Evolutionary conservation across 2,113 vertebrate species (phyloP).

Genomic region (Gulo gulo): DNA sequence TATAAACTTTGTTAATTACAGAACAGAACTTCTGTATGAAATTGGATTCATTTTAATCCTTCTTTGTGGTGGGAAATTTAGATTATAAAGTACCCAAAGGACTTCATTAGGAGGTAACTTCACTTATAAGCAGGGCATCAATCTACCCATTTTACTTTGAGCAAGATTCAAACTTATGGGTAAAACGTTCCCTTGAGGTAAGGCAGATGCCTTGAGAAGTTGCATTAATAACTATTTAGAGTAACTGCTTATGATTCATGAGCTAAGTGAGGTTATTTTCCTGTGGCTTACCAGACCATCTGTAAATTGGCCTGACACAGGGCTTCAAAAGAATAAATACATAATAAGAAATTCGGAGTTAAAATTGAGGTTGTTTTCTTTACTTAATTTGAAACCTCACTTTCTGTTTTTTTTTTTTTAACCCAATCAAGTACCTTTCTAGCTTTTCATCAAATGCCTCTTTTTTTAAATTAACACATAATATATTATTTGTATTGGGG

Average conservation of each 20-base stretch:
- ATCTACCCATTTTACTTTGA: constrained; percentile 67
- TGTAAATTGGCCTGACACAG: constrained; percentile 67
- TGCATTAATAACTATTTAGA: constrained; percentile 72
- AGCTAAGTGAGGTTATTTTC: constrained; percentile 64
- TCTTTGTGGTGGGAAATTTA: constrained; percentile 53
- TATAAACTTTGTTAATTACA: constrained; percentile 60
- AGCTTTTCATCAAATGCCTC: constrained; percentile 5
- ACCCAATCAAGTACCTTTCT: constrained; percentile 29
- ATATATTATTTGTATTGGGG: too few relatives aligned
- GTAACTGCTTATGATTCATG: constrained; percentile 75
- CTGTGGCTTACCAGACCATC: constrained; percentile 59
- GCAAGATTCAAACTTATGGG: constrained; percentile 62
- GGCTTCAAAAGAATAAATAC: constrained; percentile 71
- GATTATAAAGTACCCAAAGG: constrained; percentile 62
- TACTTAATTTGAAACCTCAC: constrained; percentile 48
- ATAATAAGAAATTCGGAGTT: constrained; percentile 51
- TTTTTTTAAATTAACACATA: neutral
- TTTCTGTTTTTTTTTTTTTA: constrained; percentile 37
- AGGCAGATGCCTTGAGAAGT: constrained; percentile 62
- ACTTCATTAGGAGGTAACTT: constrained; percentile 69
- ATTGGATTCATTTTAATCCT: constrained; percentile 62
- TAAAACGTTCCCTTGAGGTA: constrained; percentile 65
- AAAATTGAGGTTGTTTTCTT: constrained; percentile 60
- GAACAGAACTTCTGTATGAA: constrained; percentile 48
- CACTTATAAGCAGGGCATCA: constrained; percentile 53